phyloP scores from a whole-genome alignment of 2,113 vertebrate species.

The Mixornis gularis region DNA sequence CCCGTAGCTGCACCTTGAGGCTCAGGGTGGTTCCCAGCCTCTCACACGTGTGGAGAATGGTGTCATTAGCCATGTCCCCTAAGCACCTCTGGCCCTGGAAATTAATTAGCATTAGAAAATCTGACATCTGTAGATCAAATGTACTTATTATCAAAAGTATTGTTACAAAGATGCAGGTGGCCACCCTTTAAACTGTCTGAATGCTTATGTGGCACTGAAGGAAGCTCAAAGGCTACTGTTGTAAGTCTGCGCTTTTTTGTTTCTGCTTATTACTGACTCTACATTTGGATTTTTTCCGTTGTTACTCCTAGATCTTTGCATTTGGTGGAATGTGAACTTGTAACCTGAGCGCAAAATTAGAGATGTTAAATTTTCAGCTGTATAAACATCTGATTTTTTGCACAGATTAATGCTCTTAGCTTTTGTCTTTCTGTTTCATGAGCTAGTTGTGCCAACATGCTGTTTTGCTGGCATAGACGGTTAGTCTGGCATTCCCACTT shows the following conservation, averaged over 20 bases:
- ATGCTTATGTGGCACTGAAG: background rate
- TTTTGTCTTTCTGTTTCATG: background rate
- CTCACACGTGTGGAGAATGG: rapidly evolving
- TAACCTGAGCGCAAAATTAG: background rate
- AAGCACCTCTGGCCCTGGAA: background rate
- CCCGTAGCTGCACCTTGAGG: background rate
- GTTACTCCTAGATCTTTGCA: background rate
- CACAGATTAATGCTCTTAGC: background rate
- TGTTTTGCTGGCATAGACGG: background rate
- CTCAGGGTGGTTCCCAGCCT: background rate
- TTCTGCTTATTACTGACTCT: background rate
- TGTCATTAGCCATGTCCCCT: background rate
- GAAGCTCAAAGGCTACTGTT: background rate
- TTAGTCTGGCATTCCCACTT: background rate
- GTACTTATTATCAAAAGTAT: background rate
- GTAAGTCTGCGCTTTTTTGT: background rate
- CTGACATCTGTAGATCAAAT: background rate
- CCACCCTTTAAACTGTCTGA: background rate
- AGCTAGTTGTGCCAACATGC: background rate
- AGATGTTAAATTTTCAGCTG: background rate
- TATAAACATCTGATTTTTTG: background rate
- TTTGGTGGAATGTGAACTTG: background rate
- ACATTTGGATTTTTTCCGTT: rapidly evolving
- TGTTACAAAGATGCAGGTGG: background rate
- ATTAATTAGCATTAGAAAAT: background rate